Evolutionary conservation across 1,140 invertebrate species (phyloP), one percentile per base, ranked within the genome.

Genomic region (Scaptomyza graminum): DNA sequence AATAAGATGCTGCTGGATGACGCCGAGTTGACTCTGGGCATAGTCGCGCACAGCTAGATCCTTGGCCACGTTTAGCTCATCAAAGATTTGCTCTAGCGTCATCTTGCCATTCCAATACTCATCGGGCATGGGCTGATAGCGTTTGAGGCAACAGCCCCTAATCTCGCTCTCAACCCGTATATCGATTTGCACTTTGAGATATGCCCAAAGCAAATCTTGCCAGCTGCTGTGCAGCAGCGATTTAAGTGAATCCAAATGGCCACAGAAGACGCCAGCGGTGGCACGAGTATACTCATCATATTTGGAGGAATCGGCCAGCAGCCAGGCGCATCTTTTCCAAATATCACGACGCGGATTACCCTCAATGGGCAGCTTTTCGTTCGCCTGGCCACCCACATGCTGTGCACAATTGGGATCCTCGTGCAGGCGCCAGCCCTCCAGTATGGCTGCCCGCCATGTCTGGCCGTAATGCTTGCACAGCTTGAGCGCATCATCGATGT

Each of bases 131-230:
- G 92, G 85, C 8, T 91, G 93, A 78, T 93, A 95, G 11, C 81
- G 91, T 78, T 93, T 94, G 70, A 73, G 69, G 92, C 93, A 78
- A 90, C 92, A 79, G 87, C 93, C 71, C 75, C 93, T 73, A 74
- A 94, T 89, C 93, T 93, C 90, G 90, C 93, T 93, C 92, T 99
- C 98, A 1, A 98, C 96, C 68, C 95, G 93, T 12, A 96, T 94
- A 91, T 99, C 97, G 63, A 98, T 94, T 74, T 97, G 94, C 0
- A 95, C 94, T 81, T 95, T 95, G 69, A 97, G 93, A 90, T 97
- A 95, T 8, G 97, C 96, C 98, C 98, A 99, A 9, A 99, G 91
- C 59, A 96, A 93, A 92, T 99, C 98, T 88, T 97, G 95, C 97
- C 97, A 99, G 12, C 94, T 95, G 8, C 93, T 92, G 56, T 92